Conservation (phyloP, 2,888 invertebrate species). For the Oligia strigilis region DNA sequence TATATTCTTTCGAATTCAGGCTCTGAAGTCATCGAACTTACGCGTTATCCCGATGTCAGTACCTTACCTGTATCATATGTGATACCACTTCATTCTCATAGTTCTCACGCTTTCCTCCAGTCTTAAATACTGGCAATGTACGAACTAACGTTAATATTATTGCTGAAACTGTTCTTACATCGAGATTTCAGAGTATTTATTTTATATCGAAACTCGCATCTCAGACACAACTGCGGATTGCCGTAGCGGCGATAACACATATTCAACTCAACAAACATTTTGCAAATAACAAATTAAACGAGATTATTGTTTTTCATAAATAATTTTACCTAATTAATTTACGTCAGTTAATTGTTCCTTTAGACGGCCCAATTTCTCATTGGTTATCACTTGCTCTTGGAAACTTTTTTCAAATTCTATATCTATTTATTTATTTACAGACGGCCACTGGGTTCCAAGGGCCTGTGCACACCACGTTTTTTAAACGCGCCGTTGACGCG, state of each 20-base stretch:
- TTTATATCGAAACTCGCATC: not conserved
- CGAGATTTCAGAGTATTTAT: not conserved
- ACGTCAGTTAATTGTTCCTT: not conserved
- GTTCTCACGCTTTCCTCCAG: not conserved
- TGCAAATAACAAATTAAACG: conserved; percentile 28
- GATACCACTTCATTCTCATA: not conserved
- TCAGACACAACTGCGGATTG: not conserved
- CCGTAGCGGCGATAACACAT: conserved; percentile 4
- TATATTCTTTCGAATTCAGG: conserved; percentile 15
- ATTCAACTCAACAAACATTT: conserved; percentile 21
- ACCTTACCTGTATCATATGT: not conserved
- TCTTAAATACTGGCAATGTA: not conserved
- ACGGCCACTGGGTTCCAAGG: not conserved
- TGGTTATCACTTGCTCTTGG: not conserved
- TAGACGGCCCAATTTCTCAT: conserved; percentile 1
- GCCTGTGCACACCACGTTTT: no score
- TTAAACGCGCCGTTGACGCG: no score
- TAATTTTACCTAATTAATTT: not conserved
- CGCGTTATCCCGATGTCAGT: conserved; percentile 3
- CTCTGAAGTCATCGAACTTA: conserved; percentile 1
- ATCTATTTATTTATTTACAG: conserved; percentile 24
- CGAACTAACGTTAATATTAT: conserved; percentile 9
- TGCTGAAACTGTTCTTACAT: conserved; percentile 1
- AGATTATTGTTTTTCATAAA: not conserved
- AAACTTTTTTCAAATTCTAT: not conserved